phyloP scores from a whole-genome alignment of 2,888 invertebrate species.

The Diogma glabrata region DNA sequence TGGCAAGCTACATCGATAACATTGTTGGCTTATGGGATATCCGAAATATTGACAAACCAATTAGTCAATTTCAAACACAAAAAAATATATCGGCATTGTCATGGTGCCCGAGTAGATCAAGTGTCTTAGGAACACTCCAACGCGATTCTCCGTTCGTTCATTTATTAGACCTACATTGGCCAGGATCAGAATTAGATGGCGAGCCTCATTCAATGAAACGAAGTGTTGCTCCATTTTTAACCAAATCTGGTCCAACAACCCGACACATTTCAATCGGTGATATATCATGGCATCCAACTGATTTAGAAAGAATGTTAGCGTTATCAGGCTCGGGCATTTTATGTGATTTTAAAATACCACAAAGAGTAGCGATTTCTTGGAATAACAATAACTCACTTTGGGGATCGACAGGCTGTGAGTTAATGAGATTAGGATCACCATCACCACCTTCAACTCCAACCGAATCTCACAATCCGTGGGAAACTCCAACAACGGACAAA shows the following conservation, averaged over 20 bases:
- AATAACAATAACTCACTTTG: slow-evolving; percentile 28
- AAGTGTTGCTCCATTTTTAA: slow-evolving; percentile 38
- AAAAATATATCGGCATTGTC: slow-evolving; percentile 62
- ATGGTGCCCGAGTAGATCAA: slow-evolving; percentile 85
- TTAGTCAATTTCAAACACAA: slow-evolving; percentile 51
- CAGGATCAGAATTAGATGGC: slow-evolving; percentile 54
- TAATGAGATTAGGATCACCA: slow-evolving; percentile 5
- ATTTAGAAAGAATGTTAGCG: slow-evolving; percentile 39
- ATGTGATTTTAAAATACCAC: slow-evolving; percentile 31
- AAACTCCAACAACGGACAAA: slow-evolving; percentile 11
- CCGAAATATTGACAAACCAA: slow-evolving; percentile 72
- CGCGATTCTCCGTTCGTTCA: slow-evolving; percentile 65
- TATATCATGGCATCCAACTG: slow-evolving; percentile 78
- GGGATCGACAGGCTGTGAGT: slow-evolving; percentile 12
- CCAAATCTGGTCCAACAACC: slow-evolving; percentile 14
- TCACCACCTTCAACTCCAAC: slow-evolving; percentile 11
- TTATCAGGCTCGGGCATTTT: slow-evolving; percentile 30
- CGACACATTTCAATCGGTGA: slow-evolving; percentile 45
- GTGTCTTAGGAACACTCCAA: slow-evolving; percentile 69
- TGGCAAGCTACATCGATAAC: slow-evolving; percentile 75
- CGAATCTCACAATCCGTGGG: slow-evolving; percentile 13
- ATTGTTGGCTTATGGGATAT: slow-evolving; percentile 82
- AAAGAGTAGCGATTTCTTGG: slow-evolving; percentile 29
- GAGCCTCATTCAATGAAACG: slow-evolving; percentile 68
- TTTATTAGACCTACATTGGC: slow-evolving; percentile 76